Conservation (phyloP, 2,113 vertebrate species). For the Caloenas nicobarica region DNA sequence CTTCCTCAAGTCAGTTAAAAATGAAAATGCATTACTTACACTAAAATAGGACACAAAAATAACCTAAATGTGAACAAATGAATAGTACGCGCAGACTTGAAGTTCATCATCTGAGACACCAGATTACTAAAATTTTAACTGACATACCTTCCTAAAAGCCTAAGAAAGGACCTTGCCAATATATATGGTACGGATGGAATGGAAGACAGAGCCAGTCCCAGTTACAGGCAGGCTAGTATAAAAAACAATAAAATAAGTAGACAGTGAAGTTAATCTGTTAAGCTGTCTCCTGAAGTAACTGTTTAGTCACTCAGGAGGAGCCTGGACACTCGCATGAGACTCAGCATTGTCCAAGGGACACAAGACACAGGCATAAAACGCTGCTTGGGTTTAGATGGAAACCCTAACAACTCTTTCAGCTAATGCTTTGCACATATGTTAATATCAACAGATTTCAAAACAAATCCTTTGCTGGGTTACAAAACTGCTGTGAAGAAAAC, state of each 20-base stretch:
- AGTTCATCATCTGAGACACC: not conserved
- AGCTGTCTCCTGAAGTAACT: not conserved
- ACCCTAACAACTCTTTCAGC: not conserved
- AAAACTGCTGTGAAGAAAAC: not conserved
- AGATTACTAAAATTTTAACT: not conserved
- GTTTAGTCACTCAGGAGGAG: not conserved
- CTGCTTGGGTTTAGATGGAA: not conserved
- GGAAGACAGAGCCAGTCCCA: not conserved
- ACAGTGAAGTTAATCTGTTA: not conserved
- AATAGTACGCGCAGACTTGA: accelerated
- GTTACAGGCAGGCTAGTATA: not conserved
- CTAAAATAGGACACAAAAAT: not conserved
- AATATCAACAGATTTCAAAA: not conserved
- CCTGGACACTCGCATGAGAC: not conserved
- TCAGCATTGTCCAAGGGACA: not conserved
- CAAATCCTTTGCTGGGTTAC: not conserved
- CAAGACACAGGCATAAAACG: not conserved
- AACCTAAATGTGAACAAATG: not conserved
- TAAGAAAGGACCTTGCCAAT: not conserved
- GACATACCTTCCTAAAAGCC: not conserved
- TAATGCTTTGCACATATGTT: not conserved
- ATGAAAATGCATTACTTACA: not conserved
- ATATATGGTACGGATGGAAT: not conserved
- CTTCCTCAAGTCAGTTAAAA: not conserved
- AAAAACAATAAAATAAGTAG: not conserved